A percentile compares a stretch with the other conserved stretches of the same genome.
Evolutionary conservation across 1,140 invertebrate species (phyloP).

Genomic region (Drosophila willistoni): DNA sequence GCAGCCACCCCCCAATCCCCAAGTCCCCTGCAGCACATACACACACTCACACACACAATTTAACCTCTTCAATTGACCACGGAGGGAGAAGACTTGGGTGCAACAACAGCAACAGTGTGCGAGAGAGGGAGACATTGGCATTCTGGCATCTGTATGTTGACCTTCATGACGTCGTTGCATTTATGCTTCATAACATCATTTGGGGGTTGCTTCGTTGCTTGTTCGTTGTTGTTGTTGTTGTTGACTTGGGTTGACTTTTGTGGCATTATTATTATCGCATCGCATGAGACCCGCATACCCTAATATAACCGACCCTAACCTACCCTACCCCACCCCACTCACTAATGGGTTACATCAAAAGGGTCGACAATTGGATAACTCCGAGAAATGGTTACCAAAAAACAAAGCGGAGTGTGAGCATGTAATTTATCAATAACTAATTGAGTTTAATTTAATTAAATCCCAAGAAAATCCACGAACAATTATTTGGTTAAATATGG

Average conservation of each 20-base stretch:
- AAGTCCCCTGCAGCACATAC: not conserved
- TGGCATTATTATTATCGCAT: slow-evolving; percentile 4
- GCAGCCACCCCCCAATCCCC: not conserved
- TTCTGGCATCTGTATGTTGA: slow-evolving; percentile 51
- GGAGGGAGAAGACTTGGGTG: slow-evolving; percentile 8
- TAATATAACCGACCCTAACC: not conserved
- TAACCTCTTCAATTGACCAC: slow-evolving; percentile 75
- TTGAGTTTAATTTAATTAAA: slow-evolving; percentile 23
- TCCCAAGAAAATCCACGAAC: not conserved
- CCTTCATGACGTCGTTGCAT: slow-evolving; percentile 60
- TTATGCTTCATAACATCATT: slow-evolving; percentile 24
- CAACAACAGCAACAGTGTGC: not conserved
- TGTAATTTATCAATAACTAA: slow-evolving; percentile 10
- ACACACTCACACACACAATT: slow-evolving; percentile 59
- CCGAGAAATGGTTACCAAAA: not conserved
- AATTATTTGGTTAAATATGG: not conserved
- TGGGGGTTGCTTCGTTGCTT: slow-evolving; percentile 21
- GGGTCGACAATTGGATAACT: not conserved
- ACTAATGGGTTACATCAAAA: slow-evolving; percentile 4
- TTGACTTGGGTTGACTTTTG: slow-evolving; percentile 8
- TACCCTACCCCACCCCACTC: slow-evolving; percentile 30
- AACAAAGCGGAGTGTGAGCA: not conserved
- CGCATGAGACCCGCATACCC: slow-evolving; percentile 49
- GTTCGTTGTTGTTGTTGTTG: slow-evolving; percentile 23
- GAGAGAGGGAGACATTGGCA: not conserved